phyloP scores from a whole-genome alignment of 2,888 invertebrate species.

The Drosophila borealis region DNA sequence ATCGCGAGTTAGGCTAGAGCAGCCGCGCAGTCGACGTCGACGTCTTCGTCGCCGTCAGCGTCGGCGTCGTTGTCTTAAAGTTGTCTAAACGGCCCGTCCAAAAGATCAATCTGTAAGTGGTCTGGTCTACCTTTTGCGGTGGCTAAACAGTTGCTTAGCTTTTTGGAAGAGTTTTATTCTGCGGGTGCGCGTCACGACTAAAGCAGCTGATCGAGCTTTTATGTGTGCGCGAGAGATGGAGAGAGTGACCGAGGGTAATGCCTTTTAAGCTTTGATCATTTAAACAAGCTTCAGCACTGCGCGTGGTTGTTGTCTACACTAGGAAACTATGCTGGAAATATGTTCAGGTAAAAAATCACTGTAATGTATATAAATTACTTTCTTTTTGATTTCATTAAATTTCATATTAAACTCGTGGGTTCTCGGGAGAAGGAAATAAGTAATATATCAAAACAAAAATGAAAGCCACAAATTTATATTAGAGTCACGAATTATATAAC shows the following conservation, averaged over 20 bases:
- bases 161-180: slow-evolving; percentile 15
- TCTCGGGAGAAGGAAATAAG: too few species aligned
- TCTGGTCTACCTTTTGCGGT: slow-evolving; percentile 54
- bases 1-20: slow-evolving; percentile 55
- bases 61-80: slow-evolving; percentile 47
- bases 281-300: neutral
- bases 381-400: neutral
- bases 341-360: neutral
- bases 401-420: neutral
- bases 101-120: slow-evolving; percentile 63
- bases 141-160: slow-evolving; percentile 23
- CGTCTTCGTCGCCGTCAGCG: slow-evolving; percentile 7
- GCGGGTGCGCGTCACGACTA: slow-evolving; percentile 30
- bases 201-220: slow-evolving; percentile 20
- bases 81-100: slow-evolving; percentile 59
- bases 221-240: neutral
- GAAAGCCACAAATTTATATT: too few species aligned
- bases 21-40: slow-evolving; percentile 23
- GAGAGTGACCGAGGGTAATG: neutral
- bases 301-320: slow-evolving; percentile 16
- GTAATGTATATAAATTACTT: too few species aligned
- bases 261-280: neutral
- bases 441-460: too few species aligned
- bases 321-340: neutral
- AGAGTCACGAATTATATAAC: too few species aligned